A percentile compares a stretch with the other conserved stretches of the same genome.
Conservation (phyloP, 1,140 invertebrate genomes). For the Drosophila dunni region DNA sequence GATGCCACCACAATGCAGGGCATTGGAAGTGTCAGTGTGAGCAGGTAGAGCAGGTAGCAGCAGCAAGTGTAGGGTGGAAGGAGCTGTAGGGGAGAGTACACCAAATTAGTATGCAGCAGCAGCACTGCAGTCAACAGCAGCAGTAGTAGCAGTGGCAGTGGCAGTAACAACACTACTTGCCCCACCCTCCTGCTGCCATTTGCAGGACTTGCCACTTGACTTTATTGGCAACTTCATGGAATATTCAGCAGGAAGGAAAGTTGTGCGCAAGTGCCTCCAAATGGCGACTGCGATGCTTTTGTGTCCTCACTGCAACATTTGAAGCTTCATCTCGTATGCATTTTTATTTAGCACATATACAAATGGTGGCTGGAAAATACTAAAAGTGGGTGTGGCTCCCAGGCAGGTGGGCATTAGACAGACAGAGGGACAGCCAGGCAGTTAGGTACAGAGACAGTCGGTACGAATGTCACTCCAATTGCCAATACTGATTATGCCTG, state of each 20-base stretch:
- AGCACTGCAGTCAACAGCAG: slow-evolving; percentile 40
- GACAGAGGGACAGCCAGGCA: neutral
- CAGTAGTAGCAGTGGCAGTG: slow-evolving; percentile 24
- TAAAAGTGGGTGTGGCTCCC: slow-evolving; percentile 8
- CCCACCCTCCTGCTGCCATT: slow-evolving; percentile 14
- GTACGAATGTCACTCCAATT: slow-evolving; percentile 75
- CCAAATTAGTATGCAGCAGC: slow-evolving; percentile 76
- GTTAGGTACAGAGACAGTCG: neutral
- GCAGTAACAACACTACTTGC: slow-evolving; percentile 14
- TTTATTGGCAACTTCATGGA: slow-evolving; percentile 84
- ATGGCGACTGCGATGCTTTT: slow-evolving; percentile 44
- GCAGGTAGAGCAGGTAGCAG: neutral
- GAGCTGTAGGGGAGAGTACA: slow-evolving; percentile 9
- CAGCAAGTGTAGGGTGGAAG: neutral
- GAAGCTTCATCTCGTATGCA: slow-evolving; percentile 76
- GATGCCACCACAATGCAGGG: slow-evolving; percentile 71
- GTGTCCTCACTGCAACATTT: slow-evolving; percentile 28
- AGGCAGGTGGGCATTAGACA: neutral
- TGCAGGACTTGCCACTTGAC: slow-evolving; percentile 76
- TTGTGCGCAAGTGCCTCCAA: slow-evolving; percentile 71
- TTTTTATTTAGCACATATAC: slow-evolving; percentile 84
- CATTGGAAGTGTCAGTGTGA: neutral
- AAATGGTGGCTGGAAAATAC: slow-evolving; percentile 65
- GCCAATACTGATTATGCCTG: slow-evolving; percentile 77
- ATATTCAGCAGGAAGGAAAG: slow-evolving; percentile 71